Conservation (phyloP, 2,797 vertebrate genomes). For the Ataeniobius toweri region DNA sequence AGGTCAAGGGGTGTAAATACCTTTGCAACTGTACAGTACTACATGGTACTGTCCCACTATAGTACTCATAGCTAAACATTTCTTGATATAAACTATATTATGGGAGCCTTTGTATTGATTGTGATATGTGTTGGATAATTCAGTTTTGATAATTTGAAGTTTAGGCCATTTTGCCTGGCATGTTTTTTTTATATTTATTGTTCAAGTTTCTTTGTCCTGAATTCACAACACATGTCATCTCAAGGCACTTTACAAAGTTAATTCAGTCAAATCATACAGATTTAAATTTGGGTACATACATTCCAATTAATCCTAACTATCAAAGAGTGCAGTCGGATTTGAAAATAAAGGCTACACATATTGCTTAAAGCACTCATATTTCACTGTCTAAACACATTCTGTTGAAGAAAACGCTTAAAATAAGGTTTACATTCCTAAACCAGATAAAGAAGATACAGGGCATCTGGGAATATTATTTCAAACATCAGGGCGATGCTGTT, state of each 20-base stretch:
- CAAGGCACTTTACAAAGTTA: too few species aligned
- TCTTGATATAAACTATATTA: not conserved
- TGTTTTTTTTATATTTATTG: not conserved
- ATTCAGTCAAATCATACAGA: too few species aligned
- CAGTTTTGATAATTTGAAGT: not conserved
- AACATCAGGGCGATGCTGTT: constrained; percentile 14
- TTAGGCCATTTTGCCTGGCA: not conserved
- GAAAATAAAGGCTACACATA: not conserved
- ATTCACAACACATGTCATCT: too few species aligned
- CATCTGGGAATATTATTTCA: constrained; percentile 5
- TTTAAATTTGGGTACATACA: too few species aligned
- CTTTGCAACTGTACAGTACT: not conserved
- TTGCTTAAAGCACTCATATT: not conserved
- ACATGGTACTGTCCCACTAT: not conserved
- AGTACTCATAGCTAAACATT: not conserved
- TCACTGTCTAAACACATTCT: not conserved
- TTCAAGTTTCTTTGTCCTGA: not conserved
- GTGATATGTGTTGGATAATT: not conserved
- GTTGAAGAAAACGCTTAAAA: not conserved
- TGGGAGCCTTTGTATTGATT: not conserved
- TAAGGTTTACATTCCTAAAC: not conserved
- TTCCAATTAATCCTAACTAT: too few species aligned
- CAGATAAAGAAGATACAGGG: constrained; percentile 16
- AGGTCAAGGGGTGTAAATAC: not conserved
- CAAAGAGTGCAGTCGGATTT: too few species aligned